Evolutionary conservation across 30 jellyfish, hydroid and myxozoan species (phyloP), one percentile per base, ranked within the genome.

Genomic region (Morbakka virulenta): DNA sequence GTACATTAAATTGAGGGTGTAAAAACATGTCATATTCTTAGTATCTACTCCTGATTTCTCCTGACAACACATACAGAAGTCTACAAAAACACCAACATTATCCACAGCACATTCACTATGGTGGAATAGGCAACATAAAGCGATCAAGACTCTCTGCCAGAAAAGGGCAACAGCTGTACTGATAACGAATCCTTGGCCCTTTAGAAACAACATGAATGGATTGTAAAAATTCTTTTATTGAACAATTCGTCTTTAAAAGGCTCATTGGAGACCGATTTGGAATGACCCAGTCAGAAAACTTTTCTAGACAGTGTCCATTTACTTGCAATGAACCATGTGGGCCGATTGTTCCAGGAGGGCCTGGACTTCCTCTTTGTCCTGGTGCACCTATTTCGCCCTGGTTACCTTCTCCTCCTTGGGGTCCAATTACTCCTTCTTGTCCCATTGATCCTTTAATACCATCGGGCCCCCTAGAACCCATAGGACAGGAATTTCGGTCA

Each of bases 121-220:
- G n/a, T n/a, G n/a, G n/a, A n/a, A n/a, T n/a, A n/a, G n/a, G n/a
- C n/a, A n/a, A n/a, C n/a, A n/a, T n/a, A n/a, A n/a, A n/a, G n/a
- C n/a, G n/a, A n/a, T n/a, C n/a, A n/a, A n/a, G n/a, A n/a, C n/a
- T n/a, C n/a, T n/a, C 53, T 35, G 89, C 89, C 41, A 26, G 31
- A 29, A 79, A 79, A 4, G 89, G 89, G 33, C 89, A 79, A 52
- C 89, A 79, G 32, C 67, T 79, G 49, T 79, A 79, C 11, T 50
- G 49, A 32, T 79, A 79, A n/a, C 89, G 50, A 1, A 79, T 79
- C 51, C 67, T 79, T 25, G 62, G 76, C 27, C 51, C 35, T 20
- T 48, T 11, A 3, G 36, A 33, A 52, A 65, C 74, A 2, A 82
- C 62, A 64, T 79, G 76, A 1, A 79, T 65, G 47, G 89, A 79